Conservation (phyloP, 2,797 vertebrate genomes). For the Carapus acus region DNA sequence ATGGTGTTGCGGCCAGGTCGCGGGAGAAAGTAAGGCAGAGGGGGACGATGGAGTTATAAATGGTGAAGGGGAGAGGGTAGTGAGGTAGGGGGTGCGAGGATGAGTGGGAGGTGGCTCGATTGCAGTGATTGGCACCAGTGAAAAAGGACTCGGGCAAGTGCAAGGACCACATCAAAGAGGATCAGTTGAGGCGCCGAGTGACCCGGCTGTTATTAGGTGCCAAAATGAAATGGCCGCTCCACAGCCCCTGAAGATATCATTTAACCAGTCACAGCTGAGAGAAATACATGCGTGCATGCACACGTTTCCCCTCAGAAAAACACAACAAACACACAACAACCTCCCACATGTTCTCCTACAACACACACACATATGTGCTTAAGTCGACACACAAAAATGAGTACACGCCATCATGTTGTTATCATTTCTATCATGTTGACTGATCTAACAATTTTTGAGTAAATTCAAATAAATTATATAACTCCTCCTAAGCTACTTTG, state of each 20-base stretch:
- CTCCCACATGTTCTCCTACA: not conserved
- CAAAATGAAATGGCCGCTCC: slow-evolving; percentile 65
- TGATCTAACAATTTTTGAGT: no score
- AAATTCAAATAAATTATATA: no score
- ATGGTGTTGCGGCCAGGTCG: slow-evolving; percentile 22
- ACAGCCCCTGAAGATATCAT: slow-evolving; percentile 62
- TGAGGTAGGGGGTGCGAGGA: no score
- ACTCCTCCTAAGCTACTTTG: no score
- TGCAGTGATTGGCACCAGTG: slow-evolving; percentile 66
- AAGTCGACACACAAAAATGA: slow-evolving; percentile 23
- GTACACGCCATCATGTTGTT: no score
- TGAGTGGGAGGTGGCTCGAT: slow-evolving; percentile 39
- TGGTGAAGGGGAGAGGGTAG: no score
- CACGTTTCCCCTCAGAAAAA: slow-evolving; percentile 19
- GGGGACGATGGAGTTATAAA: no score
- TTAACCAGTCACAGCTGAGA: slow-evolving; percentile 57
- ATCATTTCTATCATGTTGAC: no score
- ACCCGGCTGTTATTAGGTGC: slow-evolving; percentile 68
- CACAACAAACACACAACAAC: slow-evolving; percentile 14
- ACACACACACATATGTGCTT: slow-evolving; percentile 3
- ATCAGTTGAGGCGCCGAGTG: slow-evolving; percentile 59
- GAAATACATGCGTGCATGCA: slow-evolving; percentile 42
- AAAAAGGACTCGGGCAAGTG: slow-evolving; percentile 58
- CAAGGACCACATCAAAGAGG: slow-evolving; percentile 66
- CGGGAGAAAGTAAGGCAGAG: no score